A percentile compares a stretch with the other conserved stretches of the same genome.
Conservation (phyloP, 23 tunicate genomes). For the Aplidium turbinatum region DNA sequence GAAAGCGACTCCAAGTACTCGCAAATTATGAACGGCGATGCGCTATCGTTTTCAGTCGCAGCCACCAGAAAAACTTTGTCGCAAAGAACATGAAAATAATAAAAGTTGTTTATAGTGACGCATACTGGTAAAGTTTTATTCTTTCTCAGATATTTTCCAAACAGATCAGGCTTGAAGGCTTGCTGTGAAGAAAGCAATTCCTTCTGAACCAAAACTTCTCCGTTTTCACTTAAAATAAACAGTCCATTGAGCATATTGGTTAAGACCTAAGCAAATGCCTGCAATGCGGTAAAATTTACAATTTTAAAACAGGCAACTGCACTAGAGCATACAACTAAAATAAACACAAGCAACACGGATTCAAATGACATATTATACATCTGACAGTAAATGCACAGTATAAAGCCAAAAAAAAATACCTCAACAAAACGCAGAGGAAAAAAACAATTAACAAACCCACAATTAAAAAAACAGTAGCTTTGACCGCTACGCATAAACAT, state of each 20-base stretch:
- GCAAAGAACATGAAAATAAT: slow-evolving; percentile 20
- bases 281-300: too few relatives aligned
- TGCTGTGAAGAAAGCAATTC: slow-evolving; percentile 1
- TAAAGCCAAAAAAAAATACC: too few relatives aligned
- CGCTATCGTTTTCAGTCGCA: slow-evolving; percentile 9
- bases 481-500: too few relatives aligned
- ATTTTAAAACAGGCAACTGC: too few relatives aligned
- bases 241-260: slow-evolving; percentile 34
- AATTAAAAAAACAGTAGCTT: too few relatives aligned
- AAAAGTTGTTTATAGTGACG: background rate
- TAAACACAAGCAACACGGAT: too few relatives aligned
- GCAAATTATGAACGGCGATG: slow-evolving; percentile 21
- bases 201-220: slow-evolving; percentile 27
- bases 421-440: too few relatives aligned
- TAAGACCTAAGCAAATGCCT: background rate
- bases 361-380: too few relatives aligned
- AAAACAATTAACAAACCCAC: too few relatives aligned
- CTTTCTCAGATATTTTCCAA: slow-evolving; percentile 22
- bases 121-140: slow-evolving; percentile 1
- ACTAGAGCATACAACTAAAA: too few relatives aligned
- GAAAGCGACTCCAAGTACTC: slow-evolving; percentile 37
- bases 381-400: too few relatives aligned
- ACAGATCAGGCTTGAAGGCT: slow-evolving; percentile 24
- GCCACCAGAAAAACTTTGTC: slow-evolving; percentile 48
- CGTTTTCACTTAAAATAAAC: slow-evolving; percentile 23